Conservation (phyloP, 2,113 vertebrate species). For the Equus przewalskii region DNA sequence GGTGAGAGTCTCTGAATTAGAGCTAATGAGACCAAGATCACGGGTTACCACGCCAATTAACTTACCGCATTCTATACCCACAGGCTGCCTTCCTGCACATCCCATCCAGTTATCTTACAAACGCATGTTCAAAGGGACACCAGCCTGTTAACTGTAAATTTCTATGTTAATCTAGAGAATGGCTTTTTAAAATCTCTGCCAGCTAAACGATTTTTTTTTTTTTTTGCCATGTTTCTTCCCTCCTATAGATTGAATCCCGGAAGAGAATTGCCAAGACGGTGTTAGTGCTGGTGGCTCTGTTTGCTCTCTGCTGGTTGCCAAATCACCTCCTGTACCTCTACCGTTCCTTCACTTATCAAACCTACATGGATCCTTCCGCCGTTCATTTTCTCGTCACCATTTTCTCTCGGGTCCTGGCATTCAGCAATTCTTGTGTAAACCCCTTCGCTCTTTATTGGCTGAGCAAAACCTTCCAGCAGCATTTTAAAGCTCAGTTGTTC, state of each 20-base stretch:
- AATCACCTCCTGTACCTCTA: conserved; percentile 92
- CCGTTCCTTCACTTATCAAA: conserved; percentile 88
- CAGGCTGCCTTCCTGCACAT: background rate
- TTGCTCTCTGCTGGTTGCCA: conserved; percentile 92
- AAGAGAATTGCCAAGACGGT: conserved; percentile 92
- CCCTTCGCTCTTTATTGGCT: conserved; percentile 92
- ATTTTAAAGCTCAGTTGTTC: conserved; percentile 89
- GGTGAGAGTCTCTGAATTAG: conserved; percentile 4
- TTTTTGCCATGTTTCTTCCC: conserved; percentile 24
- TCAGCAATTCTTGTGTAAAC: conserved; percentile 91
- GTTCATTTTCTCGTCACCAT: conserved; percentile 88
- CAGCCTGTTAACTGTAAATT: conserved; percentile 39
- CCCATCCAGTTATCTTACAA: conserved; percentile 15
- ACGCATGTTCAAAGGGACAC: background rate
- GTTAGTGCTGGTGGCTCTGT: conserved; percentile 90
- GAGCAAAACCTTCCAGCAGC: conserved; percentile 90
- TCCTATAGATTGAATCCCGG: conserved; percentile 89
- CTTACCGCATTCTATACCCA: conserved; percentile 38
- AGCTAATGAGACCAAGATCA: conserved; percentile 47
- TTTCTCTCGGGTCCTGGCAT: conserved; percentile 89
- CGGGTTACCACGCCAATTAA: conserved; percentile 46
- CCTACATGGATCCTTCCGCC: conserved; percentile 85
- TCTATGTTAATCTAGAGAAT: conserved; percentile 24
- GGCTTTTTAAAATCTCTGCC: background rate
- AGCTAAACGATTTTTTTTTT: conserved; percentile 17